These are phyloP conservation scores for Tanypteryx hageni DNA, from an alignment of 2,888 invertebrate species.

Conservation along the genomic window DNA sequence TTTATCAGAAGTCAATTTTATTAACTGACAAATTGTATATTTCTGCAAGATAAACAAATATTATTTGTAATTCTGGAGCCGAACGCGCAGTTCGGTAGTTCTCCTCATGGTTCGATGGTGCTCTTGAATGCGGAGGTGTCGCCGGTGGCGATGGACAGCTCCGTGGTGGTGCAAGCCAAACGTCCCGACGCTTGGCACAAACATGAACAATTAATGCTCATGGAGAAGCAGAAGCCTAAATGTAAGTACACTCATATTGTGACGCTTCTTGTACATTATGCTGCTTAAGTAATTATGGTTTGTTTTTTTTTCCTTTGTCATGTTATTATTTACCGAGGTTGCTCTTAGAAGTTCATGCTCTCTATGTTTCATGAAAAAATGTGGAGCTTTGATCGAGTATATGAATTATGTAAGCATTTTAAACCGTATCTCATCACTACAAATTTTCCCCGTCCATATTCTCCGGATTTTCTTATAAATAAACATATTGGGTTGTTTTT, in stretches of 20 bases:
- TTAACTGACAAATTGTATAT: constrained; percentile 56
- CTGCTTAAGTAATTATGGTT: no score
- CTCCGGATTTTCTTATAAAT: no score
- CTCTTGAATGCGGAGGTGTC: constrained; percentile 73
- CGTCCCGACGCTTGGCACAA: constrained; percentile 81
- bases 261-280: background rate
- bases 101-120: constrained; percentile 73
- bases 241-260: constrained; percentile 76
- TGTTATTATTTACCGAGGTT: no score
- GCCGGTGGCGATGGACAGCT: constrained; percentile 71
- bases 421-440: no score
- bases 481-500: no score
- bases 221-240: constrained; percentile 85
- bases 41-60: constrained; percentile 50
- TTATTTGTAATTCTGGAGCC: constrained; percentile 78
- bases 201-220: constrained; percentile 85
- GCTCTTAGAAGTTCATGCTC: no score
- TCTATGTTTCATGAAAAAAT: no score
- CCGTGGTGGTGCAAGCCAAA: constrained; percentile 72
- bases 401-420: no score
- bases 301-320: no score
- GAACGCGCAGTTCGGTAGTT: constrained; percentile 76
- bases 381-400: no score
- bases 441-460: no score
- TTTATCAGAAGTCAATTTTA: constrained; percentile 62